Percentiles rank a stretch among this genome's conserved stretches.
Conservation (phyloP, 2,113 vertebrate genomes). For the Chlorodrepanis virens region DNA sequence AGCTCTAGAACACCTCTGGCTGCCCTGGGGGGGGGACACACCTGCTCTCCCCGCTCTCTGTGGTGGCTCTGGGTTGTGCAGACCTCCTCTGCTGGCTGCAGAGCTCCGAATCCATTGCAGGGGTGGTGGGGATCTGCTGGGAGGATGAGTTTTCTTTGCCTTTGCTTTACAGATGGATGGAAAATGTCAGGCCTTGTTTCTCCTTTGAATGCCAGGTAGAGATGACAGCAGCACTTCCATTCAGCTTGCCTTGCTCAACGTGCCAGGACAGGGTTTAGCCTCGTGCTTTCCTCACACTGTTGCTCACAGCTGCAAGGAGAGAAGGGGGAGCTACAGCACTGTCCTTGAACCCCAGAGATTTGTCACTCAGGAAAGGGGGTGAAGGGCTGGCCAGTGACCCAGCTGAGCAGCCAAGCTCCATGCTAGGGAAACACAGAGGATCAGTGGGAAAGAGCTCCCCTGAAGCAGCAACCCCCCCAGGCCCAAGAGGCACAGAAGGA, state of each 20-base stretch:
- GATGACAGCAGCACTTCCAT: constrained; percentile 57
- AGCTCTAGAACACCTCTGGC: constrained; percentile 9
- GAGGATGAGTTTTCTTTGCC: constrained; percentile 35
- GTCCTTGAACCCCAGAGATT: background rate
- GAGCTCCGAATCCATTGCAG: background rate
- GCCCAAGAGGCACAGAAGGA: rapidly evolving
- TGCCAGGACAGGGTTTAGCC: constrained; percentile 65
- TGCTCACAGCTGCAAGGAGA: constrained; percentile 52
- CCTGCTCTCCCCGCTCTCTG: background rate
- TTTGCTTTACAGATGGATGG: constrained; percentile 52
- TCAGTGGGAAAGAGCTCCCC: background rate
- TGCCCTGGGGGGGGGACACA: background rate
- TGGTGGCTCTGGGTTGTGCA: background rate
- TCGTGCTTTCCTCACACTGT: constrained; percentile 47
- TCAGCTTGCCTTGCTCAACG: constrained; percentile 54
- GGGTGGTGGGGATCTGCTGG: background rate
- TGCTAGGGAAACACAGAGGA: background rate
- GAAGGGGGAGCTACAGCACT: background rate
- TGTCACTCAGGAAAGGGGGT: background rate
- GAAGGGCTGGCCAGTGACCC: background rate
- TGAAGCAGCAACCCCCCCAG: background rate
- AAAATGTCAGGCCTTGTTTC: constrained; percentile 60
- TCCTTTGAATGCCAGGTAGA: constrained; percentile 66
- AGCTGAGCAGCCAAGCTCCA: background rate
- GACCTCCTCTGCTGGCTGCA: background rate